phyloP scores from a whole-genome alignment of 2,888 invertebrate genomes.

The Rhagonycha fulva region DNA sequence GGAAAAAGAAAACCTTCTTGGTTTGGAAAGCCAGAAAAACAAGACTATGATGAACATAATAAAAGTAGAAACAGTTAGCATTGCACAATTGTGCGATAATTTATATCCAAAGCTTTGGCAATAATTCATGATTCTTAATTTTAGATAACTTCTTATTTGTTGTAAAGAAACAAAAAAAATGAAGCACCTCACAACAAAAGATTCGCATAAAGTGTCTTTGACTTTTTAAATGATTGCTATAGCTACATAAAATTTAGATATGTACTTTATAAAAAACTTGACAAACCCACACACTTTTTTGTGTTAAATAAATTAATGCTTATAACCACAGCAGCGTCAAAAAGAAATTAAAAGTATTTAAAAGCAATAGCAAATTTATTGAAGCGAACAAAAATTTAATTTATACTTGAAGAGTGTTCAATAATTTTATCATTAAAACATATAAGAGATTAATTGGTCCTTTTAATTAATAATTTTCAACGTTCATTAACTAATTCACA shows the following conservation, averaged over 20 bases:
- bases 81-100: background rate
- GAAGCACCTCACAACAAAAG: background rate
- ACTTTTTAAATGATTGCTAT: constrained; percentile 7
- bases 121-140: background rate
- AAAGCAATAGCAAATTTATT: background rate
- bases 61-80: background rate
- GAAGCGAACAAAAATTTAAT: background rate
- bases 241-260: constrained; percentile 14
- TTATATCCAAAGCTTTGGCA: background rate
- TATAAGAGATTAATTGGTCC: background rate
- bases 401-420: background rate
- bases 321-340: background rate
- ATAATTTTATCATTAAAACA: background rate
- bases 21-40: background rate
- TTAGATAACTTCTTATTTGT: background rate
- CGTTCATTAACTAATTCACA: background rate
- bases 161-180: background rate
- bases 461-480: background rate
- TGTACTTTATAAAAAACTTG: constrained; percentile 8
- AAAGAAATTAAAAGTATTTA: background rate
- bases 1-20: background rate
- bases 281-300: constrained; percentile 16
- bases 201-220: constrained; percentile 8
- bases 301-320: constrained; percentile 1
- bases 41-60: background rate